Base-by-base conservation (phyloP, 2,113 vertebrate genomes). In the Tyto alba region DNA sequence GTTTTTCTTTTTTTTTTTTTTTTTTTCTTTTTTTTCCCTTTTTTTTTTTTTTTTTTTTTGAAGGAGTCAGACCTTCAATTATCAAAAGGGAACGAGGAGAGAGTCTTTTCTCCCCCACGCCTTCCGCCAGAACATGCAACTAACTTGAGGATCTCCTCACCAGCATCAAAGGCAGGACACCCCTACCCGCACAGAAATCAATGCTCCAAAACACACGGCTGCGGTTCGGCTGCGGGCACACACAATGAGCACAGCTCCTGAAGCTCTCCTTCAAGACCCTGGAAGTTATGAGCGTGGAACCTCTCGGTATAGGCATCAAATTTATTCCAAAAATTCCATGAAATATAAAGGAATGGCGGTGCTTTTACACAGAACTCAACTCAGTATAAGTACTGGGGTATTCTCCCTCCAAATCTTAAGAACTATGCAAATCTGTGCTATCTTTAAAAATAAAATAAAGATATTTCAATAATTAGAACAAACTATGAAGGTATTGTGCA, bases 381-480 rank as follows among this genome's bases (percentile, higher is more conserved):
- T 96, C 95, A 94, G 92, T 87, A 95, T 91, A 90, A 96, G 90
- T 84, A 96, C 95, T 95, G 93, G 91, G 76, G 57, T 72, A 57
- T 80, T 82, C 80, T 94, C 88, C 85, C 80, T 97, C 96, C 95
- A 95, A 90, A 97, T 90, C 80, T 84, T 52, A 89, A 87, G 89
- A 95, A 47, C 90, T 96, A 89, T 29, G 93, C 74, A 85, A 97
- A 82, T 98, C 98, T 97, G 95, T 92, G 95, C 96, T 98, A 97
- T 96, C 94, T 97, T 97, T 73, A 91, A 97, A 98, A 97, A 98
- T 94, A 97, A 98, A 98, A 98, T 97, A 98, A 98, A 98, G 98
- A 98, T 98, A 98, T 98, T 99, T 99, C 99, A 99, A 99, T 99
- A 99, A 99, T 98, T 99, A 99, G 98, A 99, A 98, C 98, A 98